A percentile compares a stretch with the other conserved stretches of the same genome.
These are phyloP conservation scores for Globia sparganii DNA, from an alignment of 2,888 invertebrate species.

Conservation along the genomic window DNA sequence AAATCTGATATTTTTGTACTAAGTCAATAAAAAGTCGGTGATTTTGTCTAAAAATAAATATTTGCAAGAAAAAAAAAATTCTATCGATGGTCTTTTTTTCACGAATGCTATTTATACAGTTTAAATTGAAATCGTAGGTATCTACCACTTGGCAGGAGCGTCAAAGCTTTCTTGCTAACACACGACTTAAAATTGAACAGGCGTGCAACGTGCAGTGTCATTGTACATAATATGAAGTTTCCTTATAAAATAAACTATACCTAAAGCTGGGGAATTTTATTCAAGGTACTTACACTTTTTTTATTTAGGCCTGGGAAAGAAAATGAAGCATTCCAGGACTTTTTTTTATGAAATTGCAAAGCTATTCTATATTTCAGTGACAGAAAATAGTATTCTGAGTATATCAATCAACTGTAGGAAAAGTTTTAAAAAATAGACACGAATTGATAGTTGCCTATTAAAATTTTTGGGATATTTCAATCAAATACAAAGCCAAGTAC, in stretches of 20 bases:
- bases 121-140: neutral
- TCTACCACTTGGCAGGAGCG: neutral
- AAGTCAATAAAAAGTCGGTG: neutral
- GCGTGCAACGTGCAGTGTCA: neutral
- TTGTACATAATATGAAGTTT: conserved; percentile 12
- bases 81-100: neutral
- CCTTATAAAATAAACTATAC: conserved; percentile 18
- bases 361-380: neutral
- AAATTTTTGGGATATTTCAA: neutral
- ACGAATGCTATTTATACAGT: neutral
- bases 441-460: neutral
- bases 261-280: neutral
- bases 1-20: neutral
- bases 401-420: neutral
- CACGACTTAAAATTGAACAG: conserved; percentile 13
- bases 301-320: no score
- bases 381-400: conserved; percentile 1
- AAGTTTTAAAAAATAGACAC: neutral
- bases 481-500: neutral
- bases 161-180: conserved; percentile 46
- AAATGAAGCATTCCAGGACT: neutral
- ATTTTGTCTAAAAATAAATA: neutral
- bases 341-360: conserved; percentile 1
- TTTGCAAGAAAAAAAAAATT: neutral
- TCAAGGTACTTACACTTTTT: no score